Evolutionary conservation across 1,140 invertebrate species (phyloP), one percentile per base, ranked within the genome.

Genomic region (Drosophila mojavensis): DNA sequence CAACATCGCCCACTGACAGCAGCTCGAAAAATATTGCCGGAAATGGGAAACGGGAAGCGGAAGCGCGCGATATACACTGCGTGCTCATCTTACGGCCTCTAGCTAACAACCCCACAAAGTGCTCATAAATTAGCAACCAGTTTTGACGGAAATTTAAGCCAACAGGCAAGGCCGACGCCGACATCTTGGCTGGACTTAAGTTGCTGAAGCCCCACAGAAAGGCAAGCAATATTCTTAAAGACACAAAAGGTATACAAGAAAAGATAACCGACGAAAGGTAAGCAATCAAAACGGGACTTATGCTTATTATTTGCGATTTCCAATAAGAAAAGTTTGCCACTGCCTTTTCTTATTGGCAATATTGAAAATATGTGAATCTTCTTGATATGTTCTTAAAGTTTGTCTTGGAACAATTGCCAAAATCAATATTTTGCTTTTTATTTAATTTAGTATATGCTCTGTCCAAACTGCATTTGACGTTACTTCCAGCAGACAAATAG

Each of bases 91-190:
- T 85, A 84, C 81, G 56, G 45, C 53, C 43, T 63, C 56, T 63
- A 67, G 62, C 36, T 59, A 68, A 39, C 50, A 53, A 15, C 41
- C 55, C 56, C 56, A 33, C 56, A 55, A 59, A 59, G 39, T 75
- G 65, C 72, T 76, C 71, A 86, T 86, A 86, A 86, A 86, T 86
- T 84, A 86, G 82, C 76, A 13, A 69, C 54, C 76, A 88, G 47
- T 89, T 86, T 82, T 86, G 83, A 86, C 76, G 83, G 83, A 82
- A 86, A 86, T 68, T 62, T 63, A 89, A 86, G 72, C 71, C 83
- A 70, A 59, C 50, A 43, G 51, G 45, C 50, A 45, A 36, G 33
- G 67, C 45, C 51, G 45, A 47, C 67, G 48, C 43, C 36, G 10
- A 39, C 33, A 7, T 36, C 33, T 10, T 7, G 41, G 33, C 50